Evolutionary conservation across 2,888 invertebrate species (phyloP), one percentile per base, ranked within the genome.

Genomic region (Linnaemya tessellans): DNA sequence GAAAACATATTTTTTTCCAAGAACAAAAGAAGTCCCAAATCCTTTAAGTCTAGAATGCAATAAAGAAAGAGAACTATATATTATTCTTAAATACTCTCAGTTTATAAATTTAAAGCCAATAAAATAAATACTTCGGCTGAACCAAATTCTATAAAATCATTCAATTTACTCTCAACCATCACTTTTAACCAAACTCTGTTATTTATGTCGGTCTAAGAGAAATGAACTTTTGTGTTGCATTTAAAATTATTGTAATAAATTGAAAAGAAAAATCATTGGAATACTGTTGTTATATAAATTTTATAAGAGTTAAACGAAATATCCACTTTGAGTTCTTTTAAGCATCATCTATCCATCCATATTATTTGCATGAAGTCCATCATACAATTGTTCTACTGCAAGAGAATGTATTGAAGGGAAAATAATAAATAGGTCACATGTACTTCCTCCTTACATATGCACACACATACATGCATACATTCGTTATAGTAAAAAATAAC

Each of bases 161-260:
- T 58, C 18, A 25, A 68, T 41, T 25, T n/a, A 25, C 7, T 60
- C 20, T 68, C 20, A 43, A 1, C 38, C 49, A 62, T 78, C 49
- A 60, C 2, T 4, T 60, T 60, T 35, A 49, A 58, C 49, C 49
- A 1, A 46, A 49, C 38, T 78, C 38, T 10, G 22, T 51, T 51
- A 51, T 60, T 68, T 68, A 70, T 30, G 38, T 60, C 18, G 13
- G 15, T 41, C 49, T 18, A n/a, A 38, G 30, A 51, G 30, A 20
- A 78, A 65, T 62, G 46, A 79, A 79, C 18, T 62, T 54, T 15
- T 43, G 56, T 67, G 20, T 70, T 62, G 41, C 18, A 77, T 56
- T 56, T 75, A 79, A 79, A 79, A 71, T 43, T 62, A 79, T 71
- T 64, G 70, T 62, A 64, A 71, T 71, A 71, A 80, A 80, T 80